Evolutionary conservation across 1,140 invertebrate species (phyloP), one percentile per base, ranked within the genome.

Genomic region (Psix sp.): DNA sequence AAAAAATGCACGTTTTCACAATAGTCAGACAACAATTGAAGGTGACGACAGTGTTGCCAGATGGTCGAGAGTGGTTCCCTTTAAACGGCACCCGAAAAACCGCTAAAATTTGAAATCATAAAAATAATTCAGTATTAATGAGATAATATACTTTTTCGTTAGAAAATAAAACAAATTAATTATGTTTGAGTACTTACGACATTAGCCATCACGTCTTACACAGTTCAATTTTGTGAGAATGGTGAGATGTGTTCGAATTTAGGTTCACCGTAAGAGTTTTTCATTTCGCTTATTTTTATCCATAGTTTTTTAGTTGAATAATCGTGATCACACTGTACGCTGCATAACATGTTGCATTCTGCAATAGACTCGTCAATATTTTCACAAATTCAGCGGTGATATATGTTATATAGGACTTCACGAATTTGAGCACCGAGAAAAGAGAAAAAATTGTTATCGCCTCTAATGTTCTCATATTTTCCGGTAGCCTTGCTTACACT

Each of bases 351-450:
- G 29, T 67, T 74, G 59, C 65, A 77, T 18, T 77, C 65, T 6
- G 62, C 52, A 31, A 74, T 16, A 6, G 70, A 74, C 11, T 43
- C 45, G 35, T 62, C 65, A 17, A 74, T 16, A 40, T 77, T 54
- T n/a, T 7, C 7, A 21, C 65, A 46, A 65, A 65, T 24, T 31
- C 35, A 6, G 11, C 13, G 5, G 13, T 49, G 20, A 54, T 65
- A 24, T 38, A 14, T 5, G 5, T 33, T 14, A 54, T 56, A n/a
- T n/a, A n/a, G n/a, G 38, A 4, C 31, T 51, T 62, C 14, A 62
- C 13, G 18, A 63, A 63, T 10, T 14, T 13, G 0, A 3, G 2
- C 10, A 21, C 7, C 13, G 31, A 20, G 5, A 3, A 21, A 10
- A 39, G 60, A n/a, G 49, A 65, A 65, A 54, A n/a, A n/a, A n/a